A percentile compares a stretch with the other conserved stretches of the same genome.
These are phyloP conservation scores for Gymnorhina tibicen DNA, from an alignment of 2,113 vertebrate genomes.

Conservation along the genomic window DNA sequence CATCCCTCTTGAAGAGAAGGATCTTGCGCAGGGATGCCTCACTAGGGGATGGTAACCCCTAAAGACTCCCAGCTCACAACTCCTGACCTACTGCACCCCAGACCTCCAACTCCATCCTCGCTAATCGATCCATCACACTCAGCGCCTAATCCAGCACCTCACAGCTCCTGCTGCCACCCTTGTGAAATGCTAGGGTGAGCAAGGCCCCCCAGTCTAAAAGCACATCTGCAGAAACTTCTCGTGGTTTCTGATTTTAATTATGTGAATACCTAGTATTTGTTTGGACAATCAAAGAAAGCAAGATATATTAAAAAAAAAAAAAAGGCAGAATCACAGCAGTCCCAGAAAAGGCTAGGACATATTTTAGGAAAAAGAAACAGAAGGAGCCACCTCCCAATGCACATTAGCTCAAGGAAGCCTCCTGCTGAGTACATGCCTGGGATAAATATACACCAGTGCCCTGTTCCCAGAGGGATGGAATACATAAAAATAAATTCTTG, in stretches of 20 bases:
- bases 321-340: background rate
- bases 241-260: background rate
- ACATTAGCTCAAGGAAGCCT: background rate
- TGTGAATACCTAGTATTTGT: background rate
- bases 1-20: background rate
- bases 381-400: background rate
- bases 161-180: background rate
- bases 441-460: background rate
- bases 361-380: background rate
- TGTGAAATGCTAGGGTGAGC: rapidly evolving
- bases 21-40: background rate
- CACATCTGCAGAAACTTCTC: background rate
- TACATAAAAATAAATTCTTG: background rate
- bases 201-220: background rate
- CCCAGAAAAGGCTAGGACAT: background rate
- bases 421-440: background rate
- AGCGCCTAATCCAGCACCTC: background rate
- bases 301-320: background rate
- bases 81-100: background rate
- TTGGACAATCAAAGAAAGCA: background rate
- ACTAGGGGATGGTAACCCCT: rapidly evolving
- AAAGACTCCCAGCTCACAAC: background rate
- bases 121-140: rapidly evolving
- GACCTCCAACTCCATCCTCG: background rate
- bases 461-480: background rate